Percentiles rank a stretch among this genome's conserved stretches.
phyloP scores from a whole-genome alignment of 2,797 vertebrate species.

The Gadopsis bispinosus region DNA sequence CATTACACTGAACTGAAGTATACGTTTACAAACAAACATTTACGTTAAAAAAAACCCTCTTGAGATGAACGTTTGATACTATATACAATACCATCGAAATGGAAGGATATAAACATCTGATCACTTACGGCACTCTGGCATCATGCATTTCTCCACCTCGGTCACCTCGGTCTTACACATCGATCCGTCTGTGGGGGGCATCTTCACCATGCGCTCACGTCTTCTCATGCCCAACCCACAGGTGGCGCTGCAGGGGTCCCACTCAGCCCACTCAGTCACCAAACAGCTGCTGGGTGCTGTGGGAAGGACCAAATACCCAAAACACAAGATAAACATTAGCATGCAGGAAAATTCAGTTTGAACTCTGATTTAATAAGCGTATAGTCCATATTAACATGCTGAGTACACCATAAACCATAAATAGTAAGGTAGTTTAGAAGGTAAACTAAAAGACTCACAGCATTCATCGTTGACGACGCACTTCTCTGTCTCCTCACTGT shows the following conservation, averaged over 20 bases:
- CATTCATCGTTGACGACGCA: conserved; percentile 95
- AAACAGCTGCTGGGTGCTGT: conserved; percentile 94
- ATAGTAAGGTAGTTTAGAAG: no score
- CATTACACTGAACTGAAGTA: not conserved
- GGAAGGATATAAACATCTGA: not conserved
- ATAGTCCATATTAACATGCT: no score
- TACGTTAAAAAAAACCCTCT: not conserved
- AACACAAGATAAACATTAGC: not conserved
- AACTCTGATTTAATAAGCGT: no score
- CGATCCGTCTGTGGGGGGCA: conserved; percentile 92
- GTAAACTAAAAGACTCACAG: conserved; percentile 85
- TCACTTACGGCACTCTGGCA: conserved; percentile 95
- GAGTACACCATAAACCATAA: no score
- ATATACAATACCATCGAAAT: not conserved
- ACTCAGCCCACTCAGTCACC: conserved; percentile 94
- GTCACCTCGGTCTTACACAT: conserved; percentile 90
- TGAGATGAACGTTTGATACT: not conserved
- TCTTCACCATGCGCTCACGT: conserved; percentile 94
- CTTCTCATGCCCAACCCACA: conserved; percentile 92
- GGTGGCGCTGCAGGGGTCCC: conserved; percentile 94
- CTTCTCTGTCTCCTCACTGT: conserved; percentile 95
- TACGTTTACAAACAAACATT: not conserved
- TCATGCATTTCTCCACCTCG: conserved; percentile 96
- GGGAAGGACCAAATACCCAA: not conserved
- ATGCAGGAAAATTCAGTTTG: no score